A percentile compares a stretch with the other conserved stretches of the same genome.
These are phyloP conservation scores for Chaetoderma sp. DNA, from an alignment of 2,888 invertebrate species.

Conservation along the genomic window DNA sequence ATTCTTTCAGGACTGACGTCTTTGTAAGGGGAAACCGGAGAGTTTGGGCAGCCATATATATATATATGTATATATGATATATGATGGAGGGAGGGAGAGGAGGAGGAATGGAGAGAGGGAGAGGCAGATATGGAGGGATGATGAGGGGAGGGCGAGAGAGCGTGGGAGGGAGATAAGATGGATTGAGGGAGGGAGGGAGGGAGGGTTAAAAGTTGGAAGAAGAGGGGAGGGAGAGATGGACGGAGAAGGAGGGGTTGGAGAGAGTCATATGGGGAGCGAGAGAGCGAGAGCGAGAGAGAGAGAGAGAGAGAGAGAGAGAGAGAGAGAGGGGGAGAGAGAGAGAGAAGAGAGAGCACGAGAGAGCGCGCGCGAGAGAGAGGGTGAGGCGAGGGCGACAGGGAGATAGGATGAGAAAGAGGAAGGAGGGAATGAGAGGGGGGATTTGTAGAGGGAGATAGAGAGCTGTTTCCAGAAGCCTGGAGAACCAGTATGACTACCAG, in stretches of 20 bases:
- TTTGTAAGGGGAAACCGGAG: too few species aligned
- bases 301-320: not conserved
- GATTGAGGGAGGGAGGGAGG: not conserved
- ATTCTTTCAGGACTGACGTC: too few species aligned
- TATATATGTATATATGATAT: not conserved
- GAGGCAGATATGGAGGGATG: not conserved
- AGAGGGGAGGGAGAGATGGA: not conserved
- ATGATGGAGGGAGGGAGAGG: not conserved
- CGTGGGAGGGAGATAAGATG: not conserved
- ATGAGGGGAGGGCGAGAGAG: not conserved
- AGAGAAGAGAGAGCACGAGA: too few species aligned
- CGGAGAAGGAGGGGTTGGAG: too few species aligned
- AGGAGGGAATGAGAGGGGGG: not conserved
- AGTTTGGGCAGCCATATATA: too few species aligned
- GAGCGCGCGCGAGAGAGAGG: too few species aligned
- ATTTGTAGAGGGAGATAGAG: not conserved
- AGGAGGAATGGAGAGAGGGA: not conserved
- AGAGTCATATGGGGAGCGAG: not conserved
- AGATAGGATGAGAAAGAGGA: not conserved
- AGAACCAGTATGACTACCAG: too few species aligned
- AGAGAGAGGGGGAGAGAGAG: too few species aligned
- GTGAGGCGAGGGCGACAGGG: not conserved
- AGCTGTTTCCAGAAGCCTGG: too few species aligned
- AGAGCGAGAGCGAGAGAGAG: too few species aligned
- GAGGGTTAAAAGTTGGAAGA: not conserved